Evolutionary conservation across 2,888 invertebrate species (phyloP), one percentile per base, ranked within the genome.

Genomic region (Tridacna gigas): DNA sequence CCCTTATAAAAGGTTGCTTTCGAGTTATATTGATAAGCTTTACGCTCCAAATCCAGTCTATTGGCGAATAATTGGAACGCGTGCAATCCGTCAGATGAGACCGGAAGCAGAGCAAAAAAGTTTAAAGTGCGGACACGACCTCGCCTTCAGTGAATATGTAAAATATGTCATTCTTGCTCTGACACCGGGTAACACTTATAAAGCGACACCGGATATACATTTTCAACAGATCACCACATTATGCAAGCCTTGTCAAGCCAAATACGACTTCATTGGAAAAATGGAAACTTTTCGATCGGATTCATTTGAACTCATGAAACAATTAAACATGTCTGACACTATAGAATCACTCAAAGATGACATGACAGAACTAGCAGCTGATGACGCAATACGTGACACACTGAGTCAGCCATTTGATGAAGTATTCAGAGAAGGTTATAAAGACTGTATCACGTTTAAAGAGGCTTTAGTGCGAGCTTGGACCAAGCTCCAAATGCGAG

Each of bases 21-120:
- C 91, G 0, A 90, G 89, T 2, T 91, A 89, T 56, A 82, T 90
- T 2, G 91, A 91, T 74, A 91, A 91, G 80, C 61, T 91, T 25
- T 89, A 88, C 65, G 86, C 89, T 4, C 90, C 90, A 3, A 91
- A 91, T 80, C 86, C 90, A 0, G 77, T 83, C 45, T 91, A 88
- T 73, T 91, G 91, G 91, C 60, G 69, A 7, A 48, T 66, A 9
- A 82, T 88, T 12, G 89, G 90, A 1, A 84, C 66, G 20, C 79
- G 82, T 56, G 84, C 89, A 18, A 77, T 77, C 13, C 71, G 60
- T 12, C 20, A 69, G n/a, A 51, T 80, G 1, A 63, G 89, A 15
- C 66, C 74, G 13, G 67, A 82, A 22, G 79, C 88, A 7, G 45
- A 51, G 4, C 22, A 22, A 22, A 61, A 60, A 25, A 81, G 81